These are phyloP conservation scores for Scotopteryx bipunctaria DNA, from an alignment of 2,888 invertebrate species.

Conservation along the genomic window DNA sequence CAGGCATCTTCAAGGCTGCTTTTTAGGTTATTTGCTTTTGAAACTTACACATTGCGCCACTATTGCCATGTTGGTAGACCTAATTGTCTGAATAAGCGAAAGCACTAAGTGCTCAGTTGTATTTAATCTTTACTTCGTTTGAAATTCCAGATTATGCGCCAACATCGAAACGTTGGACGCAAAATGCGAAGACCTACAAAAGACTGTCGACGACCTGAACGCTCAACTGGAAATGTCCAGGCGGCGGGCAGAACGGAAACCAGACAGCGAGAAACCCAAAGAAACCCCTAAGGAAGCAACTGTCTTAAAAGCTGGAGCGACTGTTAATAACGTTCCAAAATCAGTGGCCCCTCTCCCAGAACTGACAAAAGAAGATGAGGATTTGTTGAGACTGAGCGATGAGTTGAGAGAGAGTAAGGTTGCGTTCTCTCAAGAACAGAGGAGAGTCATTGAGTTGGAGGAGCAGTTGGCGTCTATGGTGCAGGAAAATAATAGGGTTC, in stretches of 20 bases:
- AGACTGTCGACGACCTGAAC: constrained; percentile 89
- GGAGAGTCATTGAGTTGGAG: constrained; percentile 88
- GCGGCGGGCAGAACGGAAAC: constrained; percentile 82
- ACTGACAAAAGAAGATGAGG: constrained; percentile 79
- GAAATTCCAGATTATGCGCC: constrained; percentile 84
- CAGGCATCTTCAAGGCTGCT: neutral
- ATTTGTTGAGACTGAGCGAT: constrained; percentile 84
- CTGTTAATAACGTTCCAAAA: constrained; percentile 70
- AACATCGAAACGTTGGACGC: constrained; percentile 91
- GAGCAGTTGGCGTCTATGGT: constrained; percentile 89
- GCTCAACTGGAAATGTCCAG: constrained; percentile 84
- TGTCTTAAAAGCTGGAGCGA: constrained; percentile 56
- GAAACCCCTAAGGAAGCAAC: constrained; percentile 60
- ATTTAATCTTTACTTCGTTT: neutral
- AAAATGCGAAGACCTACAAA: constrained; percentile 92
- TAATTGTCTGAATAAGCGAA: too few species aligned
- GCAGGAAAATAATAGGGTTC: constrained; percentile 87
- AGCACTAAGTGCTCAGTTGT: too few species aligned
- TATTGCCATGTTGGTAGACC: too few species aligned
- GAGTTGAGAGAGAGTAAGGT: constrained; percentile 88
- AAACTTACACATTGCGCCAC: too few species aligned
- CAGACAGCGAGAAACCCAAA: constrained; percentile 74
- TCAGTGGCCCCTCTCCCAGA: constrained; percentile 70
- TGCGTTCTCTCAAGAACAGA: constrained; percentile 87
- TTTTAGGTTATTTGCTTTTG: neutral